phyloP scores from a whole-genome alignment of 2,888 invertebrate genomes.

The Calameuta pallipes region DNA sequence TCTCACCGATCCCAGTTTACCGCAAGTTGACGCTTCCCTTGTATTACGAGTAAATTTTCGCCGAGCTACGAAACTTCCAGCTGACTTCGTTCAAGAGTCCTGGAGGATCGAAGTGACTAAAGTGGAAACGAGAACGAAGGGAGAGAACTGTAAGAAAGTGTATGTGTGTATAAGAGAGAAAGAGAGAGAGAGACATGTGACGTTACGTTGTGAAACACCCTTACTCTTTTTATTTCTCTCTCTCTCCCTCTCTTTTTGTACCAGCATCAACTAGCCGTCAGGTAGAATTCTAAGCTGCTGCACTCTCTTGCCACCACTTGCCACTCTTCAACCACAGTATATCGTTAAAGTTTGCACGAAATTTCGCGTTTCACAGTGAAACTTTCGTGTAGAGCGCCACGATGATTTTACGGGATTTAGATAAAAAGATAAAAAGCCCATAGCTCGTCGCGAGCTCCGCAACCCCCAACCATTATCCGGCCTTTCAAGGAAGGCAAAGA shows the following conservation, averaged over 20 bases:
- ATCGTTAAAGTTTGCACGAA: not conserved
- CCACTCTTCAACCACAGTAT: not conserved
- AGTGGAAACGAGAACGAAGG: not conserved
- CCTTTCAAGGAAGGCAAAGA: not conserved
- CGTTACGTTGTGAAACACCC: not conserved
- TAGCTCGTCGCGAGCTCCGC: not conserved
- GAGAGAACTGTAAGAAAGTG: not conserved
- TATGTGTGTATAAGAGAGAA: not conserved
- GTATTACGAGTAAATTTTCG: not conserved
- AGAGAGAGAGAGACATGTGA: not conserved
- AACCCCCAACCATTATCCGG: not conserved
- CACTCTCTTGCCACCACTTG: not conserved
- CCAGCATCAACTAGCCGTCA: not conserved
- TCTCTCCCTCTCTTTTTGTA: not conserved
- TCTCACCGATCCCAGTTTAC: not conserved
- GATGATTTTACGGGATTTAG: not conserved
- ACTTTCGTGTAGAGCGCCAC: not conserved
- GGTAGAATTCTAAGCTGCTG: not conserved
- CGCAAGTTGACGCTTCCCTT: constrained; percentile 1
- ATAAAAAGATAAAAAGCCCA: not conserved
- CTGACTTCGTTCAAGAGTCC: not conserved
- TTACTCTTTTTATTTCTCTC: not conserved
- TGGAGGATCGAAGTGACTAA: not conserved
- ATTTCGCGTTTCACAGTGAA: not conserved
- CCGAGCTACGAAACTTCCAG: not conserved